phyloP scores from a whole-genome alignment of 1,140 invertebrate genomes.

The Stratiolaelaps scimitus region DNA sequence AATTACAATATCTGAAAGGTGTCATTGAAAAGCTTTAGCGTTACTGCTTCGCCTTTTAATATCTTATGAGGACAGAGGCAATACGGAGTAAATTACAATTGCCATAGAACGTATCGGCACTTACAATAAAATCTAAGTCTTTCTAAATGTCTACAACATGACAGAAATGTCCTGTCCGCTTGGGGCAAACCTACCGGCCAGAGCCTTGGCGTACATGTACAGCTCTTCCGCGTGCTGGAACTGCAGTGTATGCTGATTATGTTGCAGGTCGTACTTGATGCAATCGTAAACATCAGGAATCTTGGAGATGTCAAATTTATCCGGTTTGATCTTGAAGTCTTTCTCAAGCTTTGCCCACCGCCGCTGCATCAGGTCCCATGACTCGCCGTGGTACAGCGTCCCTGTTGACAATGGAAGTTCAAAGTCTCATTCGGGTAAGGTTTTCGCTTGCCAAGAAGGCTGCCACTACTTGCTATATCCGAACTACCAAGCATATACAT shows the following conservation, averaged over 20 bases:
- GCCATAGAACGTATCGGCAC: too few species aligned
- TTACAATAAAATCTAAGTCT: too few species aligned
- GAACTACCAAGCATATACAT: too few species aligned
- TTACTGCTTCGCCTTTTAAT: too few species aligned
- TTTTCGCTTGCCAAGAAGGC: too few species aligned
- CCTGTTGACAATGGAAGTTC: not conserved
- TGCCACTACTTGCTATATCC: too few species aligned
- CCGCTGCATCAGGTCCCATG: slow-evolving; percentile 94
- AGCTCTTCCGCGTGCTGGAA: slow-evolving; percentile 87
- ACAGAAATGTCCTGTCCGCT: too few species aligned
- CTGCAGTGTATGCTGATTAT: slow-evolving; percentile 87
- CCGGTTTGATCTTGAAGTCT: slow-evolving; percentile 83
- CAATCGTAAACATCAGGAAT: slow-evolving; percentile 99
- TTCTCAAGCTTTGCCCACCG: slow-evolving; percentile 98
- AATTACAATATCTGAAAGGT: slow-evolving; percentile 71
- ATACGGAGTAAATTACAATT: too few species aligned
- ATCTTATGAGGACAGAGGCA: too few species aligned
- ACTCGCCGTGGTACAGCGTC: slow-evolving; percentile 84
- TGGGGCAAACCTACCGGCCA: slow-evolving; percentile 48
- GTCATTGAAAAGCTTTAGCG: too few species aligned
- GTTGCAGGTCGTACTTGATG: slow-evolving; percentile 97
- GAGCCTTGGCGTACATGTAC: slow-evolving; percentile 83
- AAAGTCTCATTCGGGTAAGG: too few species aligned
- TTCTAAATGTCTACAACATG: too few species aligned
- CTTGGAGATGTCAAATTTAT: slow-evolving; percentile 93